phyloP scores from a whole-genome alignment of 1,140 invertebrate species.

The Caenorhabditis remanei region DNA sequence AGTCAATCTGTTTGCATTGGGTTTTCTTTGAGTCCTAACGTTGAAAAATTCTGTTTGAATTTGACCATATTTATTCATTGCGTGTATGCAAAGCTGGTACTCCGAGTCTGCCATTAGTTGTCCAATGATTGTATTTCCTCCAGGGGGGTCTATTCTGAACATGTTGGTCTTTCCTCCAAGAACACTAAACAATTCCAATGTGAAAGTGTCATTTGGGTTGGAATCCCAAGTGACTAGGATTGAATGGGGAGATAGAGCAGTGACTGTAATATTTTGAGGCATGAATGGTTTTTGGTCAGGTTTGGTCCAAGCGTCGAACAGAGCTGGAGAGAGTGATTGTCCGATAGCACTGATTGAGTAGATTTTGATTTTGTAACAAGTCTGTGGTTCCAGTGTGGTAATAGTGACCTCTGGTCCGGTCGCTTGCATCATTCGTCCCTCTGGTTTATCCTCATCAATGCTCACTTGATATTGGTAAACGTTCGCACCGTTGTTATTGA shows the following conservation, averaged over 20 bases:
- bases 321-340: neutral
- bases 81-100: too few species aligned
- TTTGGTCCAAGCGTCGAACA: neutral
- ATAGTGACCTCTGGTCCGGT: neutral
- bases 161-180: too few species aligned
- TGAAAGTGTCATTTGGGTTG: neutral
- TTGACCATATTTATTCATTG: too few species aligned
- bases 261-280: neutral
- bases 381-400: neutral
- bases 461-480: neutral
- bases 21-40: too few species aligned
- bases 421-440: neutral
- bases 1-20: too few species aligned
- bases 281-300: neutral
- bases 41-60: too few species aligned
- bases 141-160: too few species aligned
- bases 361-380: neutral
- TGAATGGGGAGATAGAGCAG: neutral
- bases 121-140: too few species aligned
- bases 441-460: too few species aligned
- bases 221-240: neutral
- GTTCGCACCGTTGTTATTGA: neutral
- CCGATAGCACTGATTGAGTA: neutral
- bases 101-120: too few species aligned
- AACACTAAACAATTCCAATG: neutral